A percentile compares a stretch with the other conserved stretches of the same genome.
These are phyloP conservation scores for Sarcophaga peregrina DNA, from an alignment of 1,140 invertebrate species.

Conservation along the genomic window DNA sequence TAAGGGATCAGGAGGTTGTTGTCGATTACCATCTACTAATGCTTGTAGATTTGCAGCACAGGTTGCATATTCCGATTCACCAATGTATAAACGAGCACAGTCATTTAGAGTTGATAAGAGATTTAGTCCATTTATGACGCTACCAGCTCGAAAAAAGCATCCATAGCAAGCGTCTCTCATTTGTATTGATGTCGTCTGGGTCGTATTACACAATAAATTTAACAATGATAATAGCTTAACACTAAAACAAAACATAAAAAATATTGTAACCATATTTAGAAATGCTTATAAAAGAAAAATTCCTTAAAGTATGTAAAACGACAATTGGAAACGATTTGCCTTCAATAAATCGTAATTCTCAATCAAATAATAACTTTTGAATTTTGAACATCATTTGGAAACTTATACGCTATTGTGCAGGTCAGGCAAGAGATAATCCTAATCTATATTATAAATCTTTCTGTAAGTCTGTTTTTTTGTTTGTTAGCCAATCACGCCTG, in stretches of 20 bases:
- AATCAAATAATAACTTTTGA: too few relatives aligned
- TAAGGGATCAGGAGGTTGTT: conserved; percentile 31
- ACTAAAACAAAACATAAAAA: conserved; percentile 50
- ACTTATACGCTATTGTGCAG: too few relatives aligned
- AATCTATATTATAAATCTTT: too few relatives aligned
- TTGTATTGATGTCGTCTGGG: conserved; percentile 68
- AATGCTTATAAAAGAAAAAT: too few relatives aligned
- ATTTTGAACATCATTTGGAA: too few relatives aligned
- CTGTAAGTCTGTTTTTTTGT: too few relatives aligned
- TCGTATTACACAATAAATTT: conserved; percentile 69
- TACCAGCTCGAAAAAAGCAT: conserved; percentile 68
- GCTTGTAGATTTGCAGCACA: conserved; percentile 67
- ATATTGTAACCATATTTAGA: too few relatives aligned
- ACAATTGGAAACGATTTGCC: too few relatives aligned
- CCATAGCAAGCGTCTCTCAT: conserved; percentile 68
- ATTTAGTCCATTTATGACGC: conserved; percentile 65
- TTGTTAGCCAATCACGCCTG: too few relatives aligned
- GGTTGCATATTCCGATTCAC: conserved; percentile 66
- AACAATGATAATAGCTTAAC: conserved; percentile 67
- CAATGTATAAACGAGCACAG: conserved; percentile 68
- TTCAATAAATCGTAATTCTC: too few relatives aligned
- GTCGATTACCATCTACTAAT: conserved; percentile 44
- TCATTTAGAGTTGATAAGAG: conserved; percentile 67
- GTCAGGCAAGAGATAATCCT: too few relatives aligned
- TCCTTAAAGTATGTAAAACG: too few relatives aligned